Base-by-base conservation (phyloP, 2,113 vertebrate species). In the Erythrocercus mccallii region DNA sequence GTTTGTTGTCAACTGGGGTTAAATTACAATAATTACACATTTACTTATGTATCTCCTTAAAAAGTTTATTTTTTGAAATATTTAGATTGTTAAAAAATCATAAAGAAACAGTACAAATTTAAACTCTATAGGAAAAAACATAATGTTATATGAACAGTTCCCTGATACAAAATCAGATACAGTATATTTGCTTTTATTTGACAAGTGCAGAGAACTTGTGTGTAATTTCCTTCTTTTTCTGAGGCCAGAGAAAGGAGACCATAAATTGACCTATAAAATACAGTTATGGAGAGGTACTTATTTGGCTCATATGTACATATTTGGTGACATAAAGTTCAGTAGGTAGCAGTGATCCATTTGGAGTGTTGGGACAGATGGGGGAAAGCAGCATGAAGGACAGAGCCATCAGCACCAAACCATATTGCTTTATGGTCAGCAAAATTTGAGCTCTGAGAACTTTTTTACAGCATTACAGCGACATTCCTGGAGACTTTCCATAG, bases 281-380 rank as follows among this genome's bases (percentile, higher is more conserved):
- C 3, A 69, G 31, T 21, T 61, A 5, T 28, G 54, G 6, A 35
- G 28, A 54, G 20, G 27, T 68, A 28, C 11, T 81, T 72, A n/a
- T 51, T 65, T 77, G 71, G 6, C 42, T 73, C 27, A 65, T 58
- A 56, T 42, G 25, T 30, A 37, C 1, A 6, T 28, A 10, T 62
- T 91, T 84, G 12, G 16, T 81, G 48, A 76, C 51, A 5, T 40
- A 14, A 86, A 65, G 37, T 81, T 72, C 21, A 60, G 5, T 13
- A 44, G 28, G 19, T 12, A 68, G 31, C 4, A 47, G 16, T 16
- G 38, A 74, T 71, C 33, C 20, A 35, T 44, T 57, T 81, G 19
- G 10, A 15, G 15, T 2, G 0, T 15, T 60, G 25, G 8, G 25
- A 58, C 37, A 69, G 58, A 84, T 16, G 1, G 1, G 9, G 10